phyloP scores from a whole-genome alignment of 2,888 invertebrate species.

The Orthosia incerta region DNA sequence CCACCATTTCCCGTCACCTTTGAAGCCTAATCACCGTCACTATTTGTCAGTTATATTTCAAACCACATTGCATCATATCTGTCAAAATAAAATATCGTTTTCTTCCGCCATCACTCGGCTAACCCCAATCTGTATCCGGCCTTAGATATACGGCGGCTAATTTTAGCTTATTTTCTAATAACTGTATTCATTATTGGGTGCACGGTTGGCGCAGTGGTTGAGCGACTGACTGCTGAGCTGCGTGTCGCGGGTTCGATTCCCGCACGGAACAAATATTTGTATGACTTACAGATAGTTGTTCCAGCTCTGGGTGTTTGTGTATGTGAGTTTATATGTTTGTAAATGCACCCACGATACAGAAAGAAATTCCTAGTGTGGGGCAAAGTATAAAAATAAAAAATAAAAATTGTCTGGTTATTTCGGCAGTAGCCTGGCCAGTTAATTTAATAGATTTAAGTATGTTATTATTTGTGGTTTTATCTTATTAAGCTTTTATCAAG shows the following conservation, averaged over 20 bases:
- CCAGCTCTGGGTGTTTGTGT: too few species aligned
- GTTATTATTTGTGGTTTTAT: not conserved
- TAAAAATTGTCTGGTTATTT: slow-evolving; percentile 33
- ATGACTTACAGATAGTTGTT: too few species aligned
- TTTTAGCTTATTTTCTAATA: slow-evolving; percentile 40
- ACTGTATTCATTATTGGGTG: slow-evolving; percentile 34
- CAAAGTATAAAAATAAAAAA: too few species aligned
- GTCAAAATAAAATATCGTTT: slow-evolving; percentile 54
- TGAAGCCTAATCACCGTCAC: slow-evolving; percentile 10
- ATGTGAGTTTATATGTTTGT: too few species aligned
- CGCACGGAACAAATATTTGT: too few species aligned
- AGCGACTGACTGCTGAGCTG: too few species aligned
- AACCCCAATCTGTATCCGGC: slow-evolving; percentile 75
- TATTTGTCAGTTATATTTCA: slow-evolving; percentile 32
- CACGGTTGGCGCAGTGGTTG: too few species aligned
- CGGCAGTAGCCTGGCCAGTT: not conserved
- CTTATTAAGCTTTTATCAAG: not conserved
- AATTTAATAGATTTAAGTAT: not conserved
- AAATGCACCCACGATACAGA: too few species aligned
- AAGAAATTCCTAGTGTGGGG: too few species aligned
- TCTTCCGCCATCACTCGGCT: slow-evolving; percentile 56
- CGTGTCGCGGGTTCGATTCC: too few species aligned
- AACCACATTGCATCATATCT: slow-evolving; percentile 41
- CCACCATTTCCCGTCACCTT: not conserved
- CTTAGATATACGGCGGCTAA: slow-evolving; percentile 41